phyloP scores from a whole-genome alignment of 2,888 invertebrate genomes.

The Chrysodeixis includens region DNA sequence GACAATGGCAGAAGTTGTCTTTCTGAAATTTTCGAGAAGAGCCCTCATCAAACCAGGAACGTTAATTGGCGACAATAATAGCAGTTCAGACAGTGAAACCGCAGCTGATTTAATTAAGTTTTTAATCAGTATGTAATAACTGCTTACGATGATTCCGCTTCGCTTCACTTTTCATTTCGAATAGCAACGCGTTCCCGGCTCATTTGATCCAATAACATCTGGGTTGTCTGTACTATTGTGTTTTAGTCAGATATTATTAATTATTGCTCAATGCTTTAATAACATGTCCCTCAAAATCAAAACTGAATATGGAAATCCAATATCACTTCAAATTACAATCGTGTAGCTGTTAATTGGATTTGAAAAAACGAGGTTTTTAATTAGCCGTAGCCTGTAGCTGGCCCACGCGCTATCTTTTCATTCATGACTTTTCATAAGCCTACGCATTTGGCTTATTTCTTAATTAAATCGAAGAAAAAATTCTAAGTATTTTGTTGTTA shows the following conservation, averaged over 20 bases:
- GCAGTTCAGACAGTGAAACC: slow-evolving; percentile 47
- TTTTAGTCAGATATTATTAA: slow-evolving; percentile 10
- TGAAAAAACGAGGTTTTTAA: not conserved
- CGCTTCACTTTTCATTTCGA: slow-evolving; percentile 56
- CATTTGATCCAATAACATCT: slow-evolving; percentile 40
- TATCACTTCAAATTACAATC: not conserved
- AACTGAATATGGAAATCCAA: slow-evolving; percentile 1
- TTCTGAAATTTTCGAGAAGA: not conserved
- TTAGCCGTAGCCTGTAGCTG: not conserved
- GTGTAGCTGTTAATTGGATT: slow-evolving; percentile 1
- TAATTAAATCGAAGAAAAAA: slow-evolving; percentile 1
- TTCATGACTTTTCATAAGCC: not conserved
- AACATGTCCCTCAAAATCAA: not conserved
- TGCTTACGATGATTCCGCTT: slow-evolving; percentile 45
- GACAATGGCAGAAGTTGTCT: too few relatives aligned
- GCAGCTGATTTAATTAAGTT: slow-evolving; percentile 52
- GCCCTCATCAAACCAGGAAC: slow-evolving; percentile 29
- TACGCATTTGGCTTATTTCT: slow-evolving; percentile 1
- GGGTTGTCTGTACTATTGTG: slow-evolving; percentile 25
- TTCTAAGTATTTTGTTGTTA: not conserved
- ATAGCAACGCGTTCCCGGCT: slow-evolving; percentile 33
- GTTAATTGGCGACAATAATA: slow-evolving; percentile 51
- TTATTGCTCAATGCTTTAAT: not conserved
- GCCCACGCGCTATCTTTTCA: not conserved
- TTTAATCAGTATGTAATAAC: slow-evolving; percentile 51